A percentile compares a stretch with the other conserved stretches of the same genome.
phyloP scores from a whole-genome alignment of 2,888 invertebrate species.

The Bhutanitis thaidina region DNA sequence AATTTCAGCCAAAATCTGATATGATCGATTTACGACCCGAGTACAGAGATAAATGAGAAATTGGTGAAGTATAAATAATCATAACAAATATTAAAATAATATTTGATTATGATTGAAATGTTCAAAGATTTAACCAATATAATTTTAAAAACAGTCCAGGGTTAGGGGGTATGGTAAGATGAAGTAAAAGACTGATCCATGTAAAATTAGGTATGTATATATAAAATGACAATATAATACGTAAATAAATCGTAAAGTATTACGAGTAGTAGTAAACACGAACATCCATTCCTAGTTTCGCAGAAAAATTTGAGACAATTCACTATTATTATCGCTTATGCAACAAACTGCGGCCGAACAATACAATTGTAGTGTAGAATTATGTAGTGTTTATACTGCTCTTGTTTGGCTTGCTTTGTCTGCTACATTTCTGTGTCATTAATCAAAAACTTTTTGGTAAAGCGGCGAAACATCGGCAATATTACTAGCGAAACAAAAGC shows the following conservation, averaged over 20 bases:
- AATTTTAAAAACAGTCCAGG: too few relatives aligned
- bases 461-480: constrained; percentile 16
- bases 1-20: not conserved
- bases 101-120: too few relatives aligned
- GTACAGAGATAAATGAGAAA: not conserved
- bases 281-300: too few relatives aligned
- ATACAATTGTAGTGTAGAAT: constrained; percentile 5
- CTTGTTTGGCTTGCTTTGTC: constrained; percentile 15
- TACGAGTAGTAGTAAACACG: too few relatives aligned
- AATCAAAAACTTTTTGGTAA: constrained; percentile 18
- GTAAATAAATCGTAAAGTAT: too few relatives aligned
- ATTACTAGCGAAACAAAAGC: constrained; percentile 15
- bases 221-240: too few relatives aligned
- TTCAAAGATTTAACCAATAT: too few relatives aligned
- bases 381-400: constrained; percentile 7
- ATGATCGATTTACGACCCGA: not conserved
- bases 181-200: too few relatives aligned
- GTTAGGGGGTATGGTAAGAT: too few relatives aligned
- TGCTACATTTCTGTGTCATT: constrained; percentile 17
- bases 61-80: too few relatives aligned
- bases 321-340: not conserved
- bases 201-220: too few relatives aligned
- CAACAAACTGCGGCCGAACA: constrained; percentile 9
- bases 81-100: too few relatives aligned
- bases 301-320: not conserved